Evolutionary conservation across 2,797 vertebrate genomes (phyloP), one percentile per base, ranked within the genome.

Genomic region (Gouania willdenowi): DNA sequence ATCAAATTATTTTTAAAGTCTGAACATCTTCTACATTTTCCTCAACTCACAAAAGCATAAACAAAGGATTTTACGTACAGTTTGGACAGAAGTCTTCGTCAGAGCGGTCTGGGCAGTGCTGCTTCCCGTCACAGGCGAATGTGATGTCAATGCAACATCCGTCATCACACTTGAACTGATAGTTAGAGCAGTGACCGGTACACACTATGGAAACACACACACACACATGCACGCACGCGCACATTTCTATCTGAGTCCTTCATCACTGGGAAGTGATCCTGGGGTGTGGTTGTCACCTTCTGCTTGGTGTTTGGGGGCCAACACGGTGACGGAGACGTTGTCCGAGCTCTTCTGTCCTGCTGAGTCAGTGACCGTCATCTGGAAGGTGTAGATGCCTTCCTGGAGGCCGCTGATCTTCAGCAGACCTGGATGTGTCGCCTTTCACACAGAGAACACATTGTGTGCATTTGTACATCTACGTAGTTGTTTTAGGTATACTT

Each of bases 131-230:
- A 0, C 94, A 98, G 3, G 94, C 93, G 41, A 92, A 92, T 0
- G 90, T 92, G 79, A 98, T 97, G 82, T 98, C 95, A 14, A 98
- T 90, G 33, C 94, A 98, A 83, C 95, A 98, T 48, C 94, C 94
- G 0, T 95, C 89, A 0, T 97, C 96, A 12, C 95, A 98, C 62
- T 91, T 88, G 66, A 98, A 98, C 87, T 95, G 94, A 78, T 97
- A 94, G 48, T 90, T 90, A 0, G 92, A 94, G 57, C 96, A 98
- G 41, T 74, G 79, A 3, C 91, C 89, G 0, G 75, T 83, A 28
- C 95, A 98, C 1, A 91, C 94, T 96, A 79, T 22, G 30, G 31
- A 20, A 10, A 64, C 26, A 54, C 4, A 43, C 6, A 20, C 5
- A 2, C 4, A 21, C 8, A 27, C 11, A 0, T 5, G 39, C 3